These are phyloP conservation scores for Sebastes miniatus DNA, from an alignment of 2,797 vertebrate species.

Conservation along the genomic window DNA sequence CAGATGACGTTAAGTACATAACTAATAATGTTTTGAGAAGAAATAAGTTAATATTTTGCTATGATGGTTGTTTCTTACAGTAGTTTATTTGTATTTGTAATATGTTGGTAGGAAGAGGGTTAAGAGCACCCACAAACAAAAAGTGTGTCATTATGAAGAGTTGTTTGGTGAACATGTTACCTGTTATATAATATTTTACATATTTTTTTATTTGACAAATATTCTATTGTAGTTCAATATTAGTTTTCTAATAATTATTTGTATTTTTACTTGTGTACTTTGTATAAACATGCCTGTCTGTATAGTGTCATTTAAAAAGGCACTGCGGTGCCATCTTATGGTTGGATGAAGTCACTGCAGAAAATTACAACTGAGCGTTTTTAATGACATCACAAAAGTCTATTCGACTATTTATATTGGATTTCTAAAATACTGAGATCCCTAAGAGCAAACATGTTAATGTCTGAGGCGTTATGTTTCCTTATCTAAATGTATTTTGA, in stretches of 20 bases:
- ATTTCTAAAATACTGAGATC: neutral
- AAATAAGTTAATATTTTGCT: neutral
- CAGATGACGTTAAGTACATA: neutral
- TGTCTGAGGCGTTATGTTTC: neutral
- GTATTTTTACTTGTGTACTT: neutral
- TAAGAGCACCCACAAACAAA: neutral
- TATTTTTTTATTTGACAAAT: neutral
- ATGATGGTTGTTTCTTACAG: neutral
- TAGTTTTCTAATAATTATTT: neutral
- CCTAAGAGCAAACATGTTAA: neutral
- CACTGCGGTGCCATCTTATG: slow-evolving; percentile 19
- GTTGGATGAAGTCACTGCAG: neutral
- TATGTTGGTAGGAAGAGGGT: neutral
- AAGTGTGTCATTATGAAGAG: neutral
- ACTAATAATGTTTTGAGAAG: neutral
- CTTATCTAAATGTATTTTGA: neutral
- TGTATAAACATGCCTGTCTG: neutral
- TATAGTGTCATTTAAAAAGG: neutral
- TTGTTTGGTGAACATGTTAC: neutral
- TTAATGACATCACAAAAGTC: neutral
- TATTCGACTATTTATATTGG: neutral
- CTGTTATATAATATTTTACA: neutral
- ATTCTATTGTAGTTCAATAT: neutral
- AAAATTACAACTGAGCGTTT: neutral
- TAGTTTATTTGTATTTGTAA: neutral